Evolutionary conservation across 1,140 invertebrate genomes (phyloP).

Genomic region (Teleopsis dalmanni): DNA sequence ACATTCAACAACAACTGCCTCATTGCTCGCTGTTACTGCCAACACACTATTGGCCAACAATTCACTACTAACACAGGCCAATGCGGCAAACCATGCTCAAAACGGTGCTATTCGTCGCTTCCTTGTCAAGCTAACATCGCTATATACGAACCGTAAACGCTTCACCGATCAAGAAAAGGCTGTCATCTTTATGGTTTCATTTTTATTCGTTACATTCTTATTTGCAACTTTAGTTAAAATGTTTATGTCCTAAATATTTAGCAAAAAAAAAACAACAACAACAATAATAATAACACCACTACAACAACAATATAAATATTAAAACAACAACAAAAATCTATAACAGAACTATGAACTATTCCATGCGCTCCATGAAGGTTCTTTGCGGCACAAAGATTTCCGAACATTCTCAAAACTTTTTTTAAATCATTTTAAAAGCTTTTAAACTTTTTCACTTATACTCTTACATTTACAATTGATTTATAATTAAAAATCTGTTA

Average conservation of each 20-base stretch:
- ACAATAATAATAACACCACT: background rate
- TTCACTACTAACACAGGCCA: conserved; percentile 14
- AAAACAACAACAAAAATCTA: too few species aligned
- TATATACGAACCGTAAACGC: conserved; percentile 36
- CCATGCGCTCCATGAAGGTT: too few species aligned
- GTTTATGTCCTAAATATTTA: conserved; percentile 16
- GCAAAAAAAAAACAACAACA: background rate
- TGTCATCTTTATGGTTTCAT: conserved; percentile 38
- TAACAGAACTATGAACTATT: too few species aligned
- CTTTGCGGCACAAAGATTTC: too few species aligned
- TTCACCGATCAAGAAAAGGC: conserved; percentile 40
- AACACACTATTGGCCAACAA: conserved; percentile 11
- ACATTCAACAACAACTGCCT: conserved; percentile 2
- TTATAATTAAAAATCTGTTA: too few species aligned
- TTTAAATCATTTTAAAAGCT: too few species aligned
- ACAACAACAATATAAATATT: too few species aligned
- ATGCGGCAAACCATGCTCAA: conserved; percentile 9
- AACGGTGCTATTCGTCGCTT: conserved; percentile 20
- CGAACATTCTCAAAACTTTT: too few species aligned
- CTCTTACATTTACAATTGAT: too few species aligned
- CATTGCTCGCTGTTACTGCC: conserved; percentile 11
- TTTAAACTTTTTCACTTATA: too few species aligned
- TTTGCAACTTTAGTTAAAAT: conserved; percentile 36
- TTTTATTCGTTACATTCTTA: conserved; percentile 36
- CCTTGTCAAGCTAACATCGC: conserved; percentile 22